phyloP scores from a whole-genome alignment of 2,797 vertebrate species.

The Typhlichthys eigenmanni region DNA sequence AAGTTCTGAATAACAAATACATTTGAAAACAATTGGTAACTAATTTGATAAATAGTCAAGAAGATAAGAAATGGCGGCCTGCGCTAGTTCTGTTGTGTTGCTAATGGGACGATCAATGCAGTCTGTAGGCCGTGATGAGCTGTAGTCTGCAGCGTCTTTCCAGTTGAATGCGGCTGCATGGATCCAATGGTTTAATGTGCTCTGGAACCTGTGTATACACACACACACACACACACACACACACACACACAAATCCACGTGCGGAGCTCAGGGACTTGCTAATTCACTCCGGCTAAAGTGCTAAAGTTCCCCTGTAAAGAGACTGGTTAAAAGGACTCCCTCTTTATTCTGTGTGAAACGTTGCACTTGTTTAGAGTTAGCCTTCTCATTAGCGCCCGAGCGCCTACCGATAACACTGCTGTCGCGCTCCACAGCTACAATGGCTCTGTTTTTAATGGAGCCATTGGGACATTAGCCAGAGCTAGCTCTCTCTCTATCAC shows the following conservation, averaged over 20 bases:
- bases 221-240: neutral
- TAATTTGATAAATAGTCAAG: neutral
- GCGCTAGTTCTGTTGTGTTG: conserved; percentile 10
- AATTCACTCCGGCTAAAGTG: neutral
- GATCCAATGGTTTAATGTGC: neutral
- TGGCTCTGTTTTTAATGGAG: conserved; percentile 2
- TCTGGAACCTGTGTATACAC: neutral
- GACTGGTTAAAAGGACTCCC: neutral
- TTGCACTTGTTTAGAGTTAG: neutral
- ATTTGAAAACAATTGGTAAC: no score
- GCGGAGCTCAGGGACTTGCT: neutral
- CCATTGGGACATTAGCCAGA: neutral
- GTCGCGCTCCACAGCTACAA: neutral
- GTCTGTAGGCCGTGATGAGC: conserved; percentile 43
- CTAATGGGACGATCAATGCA: conserved; percentile 12
- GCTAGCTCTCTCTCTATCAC: neutral
- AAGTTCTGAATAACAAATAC: neutral
- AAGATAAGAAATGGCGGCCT: conserved; percentile 5
- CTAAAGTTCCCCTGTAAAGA: neutral
- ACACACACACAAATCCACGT: neutral
- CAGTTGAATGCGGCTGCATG: neutral
- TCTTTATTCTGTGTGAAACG: neutral
- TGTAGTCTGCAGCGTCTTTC: conserved; percentile 20
- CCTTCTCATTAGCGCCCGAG: conserved; percentile 27
- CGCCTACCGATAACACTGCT: conserved; percentile 6